A percentile compares a stretch with the other conserved stretches of the same genome.
Conservation (phyloP, 1,140 invertebrate species). For the Agrilus planipennis region DNA sequence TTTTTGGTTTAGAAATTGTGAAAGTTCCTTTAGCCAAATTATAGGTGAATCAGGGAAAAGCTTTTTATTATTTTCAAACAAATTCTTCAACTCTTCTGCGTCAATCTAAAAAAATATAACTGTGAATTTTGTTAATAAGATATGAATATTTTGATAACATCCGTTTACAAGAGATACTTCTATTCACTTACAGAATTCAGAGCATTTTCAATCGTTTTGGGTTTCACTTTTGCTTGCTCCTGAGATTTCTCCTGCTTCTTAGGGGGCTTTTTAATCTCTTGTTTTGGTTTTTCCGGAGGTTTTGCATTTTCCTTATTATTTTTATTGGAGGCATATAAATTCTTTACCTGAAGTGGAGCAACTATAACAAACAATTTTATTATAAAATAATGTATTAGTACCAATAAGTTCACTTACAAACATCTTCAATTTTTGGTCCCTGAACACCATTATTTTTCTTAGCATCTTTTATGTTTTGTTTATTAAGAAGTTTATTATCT, state of each 20-base stretch:
- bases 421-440: conserved; percentile 48
- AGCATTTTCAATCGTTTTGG: conserved; percentile 53
- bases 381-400: conserved; percentile 4
- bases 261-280: conserved; percentile 34
- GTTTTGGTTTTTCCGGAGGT: conserved; percentile 31
- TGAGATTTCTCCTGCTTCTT: conserved; percentile 38
- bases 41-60: conserved; percentile 48
- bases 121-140: too few species aligned
- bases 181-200: conserved; percentile 46
- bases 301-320: conserved; percentile 35
- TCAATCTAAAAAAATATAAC: conserved; percentile 41
- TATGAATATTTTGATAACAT: too few species aligned
- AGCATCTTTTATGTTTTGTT: conserved; percentile 39
- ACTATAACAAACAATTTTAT: conserved; percentile 26
- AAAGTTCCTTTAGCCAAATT: conserved; percentile 50
- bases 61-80: conserved; percentile 40
- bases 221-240: conserved; percentile 42
- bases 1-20: conserved; percentile 49
- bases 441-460: conserved; percentile 47
- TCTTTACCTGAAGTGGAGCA: conserved; percentile 26
- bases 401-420: conserved; percentile 38
- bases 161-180: too few species aligned
- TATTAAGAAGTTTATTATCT: conserved; percentile 29
- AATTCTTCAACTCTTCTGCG: conserved; percentile 38
- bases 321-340: conserved; percentile 22